Base-by-base conservation (phyloP, 2,888 invertebrate species). In the Euspilapteryx auroguttella region DNA sequence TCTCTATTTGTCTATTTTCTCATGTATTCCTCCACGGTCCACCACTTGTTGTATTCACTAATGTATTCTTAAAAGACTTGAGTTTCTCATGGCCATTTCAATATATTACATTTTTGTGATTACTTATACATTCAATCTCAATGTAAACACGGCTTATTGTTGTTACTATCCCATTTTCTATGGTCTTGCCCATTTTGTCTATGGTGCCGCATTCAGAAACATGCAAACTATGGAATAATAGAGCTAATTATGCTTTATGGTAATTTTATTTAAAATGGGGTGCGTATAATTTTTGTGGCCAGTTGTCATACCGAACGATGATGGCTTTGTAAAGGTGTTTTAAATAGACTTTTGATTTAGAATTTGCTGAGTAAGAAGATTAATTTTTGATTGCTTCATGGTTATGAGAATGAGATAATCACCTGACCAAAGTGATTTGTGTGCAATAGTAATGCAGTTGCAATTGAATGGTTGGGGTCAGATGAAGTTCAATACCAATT, bases 51-150 rank as follows among this genome's bases (percentile, higher is more conserved):
- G n/a, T 21, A n/a, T 21, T 21, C 3, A 6, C 10, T 6, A 21
- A 55, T 55, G 55, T 59, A 65, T 51, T 56, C 64, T 45, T 36
- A 38, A 49, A 50, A 47, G 38, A 32, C 37, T 42, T 34, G 40
- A 44, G 52, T 65, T 71, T 71, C 71, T 69, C 71, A 71, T 69
- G 69, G 55, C 54, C 55, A 41, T 50, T 46, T 48, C 45, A 49
- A 59, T 64, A 17, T 6, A 17, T 6, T 6, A 17, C 8, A 63
- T 57, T 61, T 65, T 44, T 52, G n/a, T n/a, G 65, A 33, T 69
- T 66, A 69, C 65, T 73, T 73, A 73, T 73, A 57, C 71, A 73
- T 73, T 71, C 73, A 48, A 47, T 39, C 42, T 47, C 58, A 68
- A 71, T 65, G 71, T 75, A 73, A 73, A 75, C 73, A 75, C 45